Conservation (phyloP, 2,888 invertebrate genomes). For the Andrena haemorrhoa region DNA sequence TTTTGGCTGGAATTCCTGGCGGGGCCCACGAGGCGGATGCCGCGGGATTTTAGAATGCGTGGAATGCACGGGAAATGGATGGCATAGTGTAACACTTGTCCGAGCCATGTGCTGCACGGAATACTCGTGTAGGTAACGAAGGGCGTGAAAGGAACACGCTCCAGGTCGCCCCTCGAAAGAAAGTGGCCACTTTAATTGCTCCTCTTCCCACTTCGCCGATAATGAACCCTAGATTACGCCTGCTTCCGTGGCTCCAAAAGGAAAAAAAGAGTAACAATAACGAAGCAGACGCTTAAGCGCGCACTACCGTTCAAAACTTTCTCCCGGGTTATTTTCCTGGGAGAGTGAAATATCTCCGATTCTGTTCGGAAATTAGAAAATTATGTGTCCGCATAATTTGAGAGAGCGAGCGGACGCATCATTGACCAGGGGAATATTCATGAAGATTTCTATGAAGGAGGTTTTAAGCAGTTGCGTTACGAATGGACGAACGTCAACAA, state of each 20-base stretch:
- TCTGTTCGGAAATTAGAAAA: not conserved
- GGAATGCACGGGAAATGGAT: constrained; percentile 60
- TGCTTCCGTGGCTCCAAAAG: not conserved
- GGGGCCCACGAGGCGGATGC: constrained; percentile 41
- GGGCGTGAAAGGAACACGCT: constrained; percentile 57
- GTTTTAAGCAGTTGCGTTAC: no score
- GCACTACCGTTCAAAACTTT: constrained; percentile 22
- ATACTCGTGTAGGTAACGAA: constrained; percentile 48
- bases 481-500: no score
- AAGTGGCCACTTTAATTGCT: constrained; percentile 43
- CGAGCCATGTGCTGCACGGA: constrained; percentile 62
- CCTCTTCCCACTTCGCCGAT: constrained; percentile 29
- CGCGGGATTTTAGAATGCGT: constrained; percentile 54
- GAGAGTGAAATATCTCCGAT: not conserved
- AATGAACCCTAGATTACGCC: constrained; percentile 4
- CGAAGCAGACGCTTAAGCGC: not conserved
- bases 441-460: no score
- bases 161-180: constrained; percentile 29
- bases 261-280: constrained; percentile 17
- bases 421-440: no score
- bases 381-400: not conserved
- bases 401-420: no score
- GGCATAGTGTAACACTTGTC: constrained; percentile 62
- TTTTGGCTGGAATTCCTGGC: constrained; percentile 44
- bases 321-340: not conserved